A percentile compares a stretch with the other conserved stretches of the same genome.
Conservation (phyloP, 2,113 vertebrate species). For the Amblyopsis rosae region DNA sequence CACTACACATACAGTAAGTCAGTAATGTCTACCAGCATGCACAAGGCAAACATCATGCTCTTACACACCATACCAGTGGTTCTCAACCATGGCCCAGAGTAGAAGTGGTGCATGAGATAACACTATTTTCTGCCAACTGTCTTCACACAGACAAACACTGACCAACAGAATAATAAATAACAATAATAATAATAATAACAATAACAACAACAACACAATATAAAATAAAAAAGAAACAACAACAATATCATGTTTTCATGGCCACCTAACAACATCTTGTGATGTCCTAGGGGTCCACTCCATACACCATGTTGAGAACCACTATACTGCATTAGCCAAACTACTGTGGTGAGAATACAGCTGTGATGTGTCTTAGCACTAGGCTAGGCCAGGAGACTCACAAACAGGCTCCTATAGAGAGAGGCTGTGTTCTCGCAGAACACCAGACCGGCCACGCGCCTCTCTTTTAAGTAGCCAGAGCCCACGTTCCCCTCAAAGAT, state of each 20-base stretch:
- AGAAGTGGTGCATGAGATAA: no score
- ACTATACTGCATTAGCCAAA: conserved; percentile 11
- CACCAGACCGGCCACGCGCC: conserved; percentile 90
- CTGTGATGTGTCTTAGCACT: conserved; percentile 10
- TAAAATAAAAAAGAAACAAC: neutral
- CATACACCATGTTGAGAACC: neutral
- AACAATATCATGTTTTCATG: neutral
- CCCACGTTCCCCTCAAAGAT: conserved; percentile 96
- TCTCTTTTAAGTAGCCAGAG: conserved; percentile 92
- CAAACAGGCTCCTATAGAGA: conserved; percentile 93
- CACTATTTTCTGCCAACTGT: neutral
- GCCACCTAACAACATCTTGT: neutral
- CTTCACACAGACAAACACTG: neutral
- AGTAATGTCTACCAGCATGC: no score
- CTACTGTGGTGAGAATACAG: neutral
- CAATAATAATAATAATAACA: neutral
- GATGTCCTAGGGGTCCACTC: neutral
- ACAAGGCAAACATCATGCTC: no score
- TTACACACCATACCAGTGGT: neutral
- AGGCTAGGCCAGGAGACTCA: conserved; percentile 84
- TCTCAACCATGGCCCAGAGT: no score
- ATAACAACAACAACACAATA: neutral
- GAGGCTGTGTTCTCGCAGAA: conserved; percentile 96
- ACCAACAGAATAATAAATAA: neutral
- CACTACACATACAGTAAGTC: no score